Percentiles rank a stretch among this genome's conserved stretches.
These are phyloP conservation scores for Oegoconia quadripuncta DNA, from an alignment of 2,888 invertebrate genomes.

Conservation along the genomic window DNA sequence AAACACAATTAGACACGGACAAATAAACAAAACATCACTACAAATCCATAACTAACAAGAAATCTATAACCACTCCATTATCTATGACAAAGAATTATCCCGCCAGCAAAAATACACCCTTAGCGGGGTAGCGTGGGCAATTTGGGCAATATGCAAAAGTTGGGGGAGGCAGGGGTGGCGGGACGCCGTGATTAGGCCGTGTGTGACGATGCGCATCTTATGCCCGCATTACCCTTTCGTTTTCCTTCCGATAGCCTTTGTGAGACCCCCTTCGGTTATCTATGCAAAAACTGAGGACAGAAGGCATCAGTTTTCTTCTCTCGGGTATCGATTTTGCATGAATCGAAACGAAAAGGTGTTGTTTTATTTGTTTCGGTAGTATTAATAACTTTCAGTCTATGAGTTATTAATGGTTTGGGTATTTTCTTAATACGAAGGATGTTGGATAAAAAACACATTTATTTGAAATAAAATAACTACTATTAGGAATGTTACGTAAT, in stretches of 20 bases:
- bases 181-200: constrained; percentile 72
- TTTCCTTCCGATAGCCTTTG: constrained; percentile 78
- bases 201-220: constrained; percentile 79
- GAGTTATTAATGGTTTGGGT: too few relatives aligned
- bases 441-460: too few relatives aligned
- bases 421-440: too few relatives aligned
- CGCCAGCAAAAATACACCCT: constrained; percentile 40
- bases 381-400: too few relatives aligned
- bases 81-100: constrained; percentile 41
- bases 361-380: too few relatives aligned
- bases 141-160: constrained; percentile 77
- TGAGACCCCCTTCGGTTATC: constrained; percentile 58
- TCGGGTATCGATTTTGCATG: constrained; percentile 31
- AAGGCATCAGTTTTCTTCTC: constrained; percentile 65
- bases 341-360: neutral
- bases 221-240: constrained; percentile 79
- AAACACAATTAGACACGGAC: too few relatives aligned
- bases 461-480: too few relatives aligned
- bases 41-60: too few relatives aligned
- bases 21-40: too few relatives aligned
- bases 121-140: constrained; percentile 62
- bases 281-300: constrained; percentile 50
- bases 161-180: constrained; percentile 49
- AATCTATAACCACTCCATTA: too few relatives aligned
- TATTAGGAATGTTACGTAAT: too few relatives aligned